phyloP scores from a whole-genome alignment of 2,113 vertebrate species.

The Calidris pygmaea region DNA sequence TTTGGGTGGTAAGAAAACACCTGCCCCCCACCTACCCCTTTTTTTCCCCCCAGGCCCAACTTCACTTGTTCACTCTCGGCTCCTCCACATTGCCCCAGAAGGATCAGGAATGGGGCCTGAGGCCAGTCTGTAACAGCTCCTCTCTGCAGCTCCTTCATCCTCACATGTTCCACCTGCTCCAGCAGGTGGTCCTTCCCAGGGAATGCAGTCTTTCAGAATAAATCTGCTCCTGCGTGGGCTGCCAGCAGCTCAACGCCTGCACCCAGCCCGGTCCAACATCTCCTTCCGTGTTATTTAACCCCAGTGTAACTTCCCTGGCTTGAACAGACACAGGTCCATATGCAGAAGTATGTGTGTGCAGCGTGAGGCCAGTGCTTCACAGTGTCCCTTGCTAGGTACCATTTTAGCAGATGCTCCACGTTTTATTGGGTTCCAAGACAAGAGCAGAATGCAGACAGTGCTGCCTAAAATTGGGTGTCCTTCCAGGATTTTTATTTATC shows the following conservation, averaged over 20 bases:
- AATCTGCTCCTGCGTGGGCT: neutral
- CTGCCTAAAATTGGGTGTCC: neutral
- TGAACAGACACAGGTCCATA: neutral
- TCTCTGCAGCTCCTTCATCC: neutral
- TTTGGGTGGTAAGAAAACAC: neutral
- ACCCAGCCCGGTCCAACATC: neutral
- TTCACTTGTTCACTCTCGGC: neutral
- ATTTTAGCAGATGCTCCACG: neutral
- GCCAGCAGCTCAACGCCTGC: neutral
- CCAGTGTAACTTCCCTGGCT: neutral
- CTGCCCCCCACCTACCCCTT: fast-evolving
- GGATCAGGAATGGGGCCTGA: neutral
- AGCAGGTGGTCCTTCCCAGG: neutral
- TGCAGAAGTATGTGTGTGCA: too few relatives aligned
- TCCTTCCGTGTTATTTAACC: neutral
- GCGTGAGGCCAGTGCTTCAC: neutral
- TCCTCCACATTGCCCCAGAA: neutral
- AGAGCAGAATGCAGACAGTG: neutral
- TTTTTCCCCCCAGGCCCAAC: neutral
- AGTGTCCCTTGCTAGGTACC: neutral
- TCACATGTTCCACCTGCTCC: neutral
- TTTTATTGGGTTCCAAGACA: neutral
- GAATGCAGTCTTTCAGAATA: neutral
- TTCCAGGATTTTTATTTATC: neutral
- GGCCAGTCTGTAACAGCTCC: neutral